Evolutionary conservation across 2,888 invertebrate genomes (phyloP), one percentile per base, ranked within the genome.

Genomic region (Cremastinae sp.): DNA sequence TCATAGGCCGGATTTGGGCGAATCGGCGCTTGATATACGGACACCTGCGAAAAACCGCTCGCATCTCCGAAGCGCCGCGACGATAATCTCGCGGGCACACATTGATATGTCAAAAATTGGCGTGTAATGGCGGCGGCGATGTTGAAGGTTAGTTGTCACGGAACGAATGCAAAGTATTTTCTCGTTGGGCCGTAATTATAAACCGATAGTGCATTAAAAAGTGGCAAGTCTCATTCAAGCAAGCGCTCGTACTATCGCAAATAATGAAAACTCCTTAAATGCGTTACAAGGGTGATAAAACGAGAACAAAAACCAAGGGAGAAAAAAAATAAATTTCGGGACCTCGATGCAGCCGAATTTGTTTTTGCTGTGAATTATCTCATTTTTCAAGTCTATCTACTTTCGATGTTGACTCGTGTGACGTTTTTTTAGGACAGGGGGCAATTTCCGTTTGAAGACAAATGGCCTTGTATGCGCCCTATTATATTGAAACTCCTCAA

Each of bases 401-500:
- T 56, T 43, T 58, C 12, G 10, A 14, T 41, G 59, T 74, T 51
- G 82, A 82, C 83, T 81, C 28, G 2, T 2, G 28, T 28, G 28
- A 28, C 28, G n/a, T n/a, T 28, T 28, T 91, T 90, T 54, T 87
- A 94, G 94, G 95, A 95, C 90, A 95, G 95, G 91, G 95, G 94
- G 81, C 95, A 95, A 90, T 93, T 95, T 83, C 93, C 93, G 84
- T 98, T 98, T 90, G 98, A 98, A 90, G 97, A 97, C 87, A 96
- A 98, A 93, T 99, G 99, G 99, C 97, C 97, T 70, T 93, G 93
- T 83, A 98, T 98, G 95, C 93, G 97, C 81, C 96, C 97, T 9
- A 97, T 97, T 84, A 97, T 99, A 71, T 91, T 98, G 79, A 98
- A 98, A 90, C 92, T 99, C 76, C 91, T 99, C 59, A 94, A 97